Base-by-base conservation (phyloP, 2,888 invertebrate species). In the Trissolcus brochymenae region DNA sequence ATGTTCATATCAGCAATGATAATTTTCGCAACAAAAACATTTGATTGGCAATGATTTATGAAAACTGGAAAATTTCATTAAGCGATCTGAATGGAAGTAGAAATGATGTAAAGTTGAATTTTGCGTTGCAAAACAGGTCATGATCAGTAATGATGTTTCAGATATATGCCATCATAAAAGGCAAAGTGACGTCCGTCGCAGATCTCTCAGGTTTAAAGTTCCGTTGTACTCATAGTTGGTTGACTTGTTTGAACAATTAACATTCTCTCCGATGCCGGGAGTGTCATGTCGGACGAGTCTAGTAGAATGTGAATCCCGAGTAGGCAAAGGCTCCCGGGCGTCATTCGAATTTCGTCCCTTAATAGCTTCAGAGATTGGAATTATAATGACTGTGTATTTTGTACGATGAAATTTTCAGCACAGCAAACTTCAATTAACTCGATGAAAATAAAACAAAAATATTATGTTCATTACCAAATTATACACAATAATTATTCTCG, bases 361-460 rank as follows among this genome's bases (percentile, higher is more conserved):
- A 78, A 78, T 78, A 74, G 78, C 74, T 70, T 60, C 70, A 74
- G 74, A 78, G 70, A 78, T 78, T 68, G 70, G 73, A 74, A 78
- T 78, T 73, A 78, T 74, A 74, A 78, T 78, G 74, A 74, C 74
- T 78, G 74, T 78, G 78, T 78, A 70, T 78, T 78, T 74, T 78
- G 73, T 54, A 29, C 74, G 70, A 74, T 73, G 74, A 73, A 78
- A 78, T 64, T 74, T 78, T 78, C 41, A 74, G 74, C 70, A 70
- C 65, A 56, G 74, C 78, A 65, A 78, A 74, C 78, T 74, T 70
- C 62, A 74, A 70, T 73, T 73, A 78, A 71, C 74, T 56, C 60
- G 57, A 75, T 62, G 75, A 67, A 71, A 71, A 70, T 66, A 74
- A 65, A 74, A 70, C 57, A 71, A 21, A 67, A 57, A 73, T 35